Percentiles rank a stretch among this genome's conserved stretches.
Conservation (phyloP, 2,113 vertebrate genomes). For the Engystomops pustulosus region DNA sequence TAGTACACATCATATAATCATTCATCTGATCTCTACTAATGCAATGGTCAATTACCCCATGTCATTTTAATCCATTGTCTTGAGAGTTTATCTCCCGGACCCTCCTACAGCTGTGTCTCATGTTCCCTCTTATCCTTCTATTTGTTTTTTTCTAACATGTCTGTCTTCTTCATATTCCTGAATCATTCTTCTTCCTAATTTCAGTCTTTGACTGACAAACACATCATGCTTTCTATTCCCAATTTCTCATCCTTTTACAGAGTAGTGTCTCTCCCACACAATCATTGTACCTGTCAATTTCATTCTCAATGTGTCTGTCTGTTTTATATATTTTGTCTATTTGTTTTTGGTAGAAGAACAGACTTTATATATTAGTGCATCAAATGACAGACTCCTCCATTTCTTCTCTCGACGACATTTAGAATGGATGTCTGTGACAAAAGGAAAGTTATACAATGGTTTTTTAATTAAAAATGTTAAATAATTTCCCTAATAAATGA, state of each 20-base stretch:
- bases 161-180: constrained; percentile 31
- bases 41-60: neutral
- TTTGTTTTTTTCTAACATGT: constrained; percentile 38
- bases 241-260: constrained; percentile 35
- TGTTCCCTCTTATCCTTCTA: neutral
- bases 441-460: neutral
- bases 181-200: constrained; percentile 42
- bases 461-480: neutral
- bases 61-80: neutral
- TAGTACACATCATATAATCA: too few relatives aligned
- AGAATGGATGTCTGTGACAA: neutral
- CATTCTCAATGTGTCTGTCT: constrained; percentile 33
- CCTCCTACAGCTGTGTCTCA: neutral
- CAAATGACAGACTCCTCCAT: neutral
- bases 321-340: constrained; percentile 52
- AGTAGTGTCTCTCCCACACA: constrained; percentile 46
- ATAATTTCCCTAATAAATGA: neutral
- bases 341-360: constrained; percentile 14
- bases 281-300: constrained; percentile 54
- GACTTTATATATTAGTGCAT: constrained; percentile 4
- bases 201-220: constrained; percentile 45
- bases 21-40: neutral
- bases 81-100: neutral
- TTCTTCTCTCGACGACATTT: neutral
- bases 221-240: constrained; percentile 38